A percentile compares a stretch with the other conserved stretches of the same genome.
phyloP scores from a whole-genome alignment of 2,888 invertebrate species.

The Epirrhoe alternata region DNA sequence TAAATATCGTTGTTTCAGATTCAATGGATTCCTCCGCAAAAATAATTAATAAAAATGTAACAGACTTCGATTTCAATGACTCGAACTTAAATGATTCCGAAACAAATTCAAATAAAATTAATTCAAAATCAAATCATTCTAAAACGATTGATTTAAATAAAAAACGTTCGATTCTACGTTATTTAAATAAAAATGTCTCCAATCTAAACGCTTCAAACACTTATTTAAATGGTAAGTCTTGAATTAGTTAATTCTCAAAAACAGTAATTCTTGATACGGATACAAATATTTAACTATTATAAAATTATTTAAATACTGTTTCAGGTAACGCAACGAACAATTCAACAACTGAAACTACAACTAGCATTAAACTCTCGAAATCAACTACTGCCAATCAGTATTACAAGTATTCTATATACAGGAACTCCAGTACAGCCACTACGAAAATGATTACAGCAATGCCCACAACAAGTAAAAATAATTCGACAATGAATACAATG shows the following conservation, averaged over 20 bases:
- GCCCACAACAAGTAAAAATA: not conserved
- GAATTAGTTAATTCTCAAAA: not conserved
- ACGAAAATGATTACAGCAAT: not conserved
- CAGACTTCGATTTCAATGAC: slow-evolving; percentile 1
- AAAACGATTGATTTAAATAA: not conserved
- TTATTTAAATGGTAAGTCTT: not conserved
- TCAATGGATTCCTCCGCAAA: slow-evolving; percentile 2
- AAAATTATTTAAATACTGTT: not conserved
- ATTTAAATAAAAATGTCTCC: not conserved
- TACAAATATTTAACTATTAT: not conserved
- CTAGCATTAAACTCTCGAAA: not conserved
- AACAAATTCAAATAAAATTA: not conserved
- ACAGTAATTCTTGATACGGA: too few species aligned
- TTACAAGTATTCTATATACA: slow-evolving; percentile 6
- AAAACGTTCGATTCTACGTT: not conserved
- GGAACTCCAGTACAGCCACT: not conserved
- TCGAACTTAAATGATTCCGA: not conserved
- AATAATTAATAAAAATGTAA: slow-evolving; percentile 4
- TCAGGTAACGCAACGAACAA: slow-evolving; percentile 4
- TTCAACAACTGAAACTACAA: not conserved
- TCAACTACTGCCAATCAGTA: not conserved
- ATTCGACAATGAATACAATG: slow-evolving; percentile 1
- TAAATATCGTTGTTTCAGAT: not conserved
- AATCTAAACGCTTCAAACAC: not conserved
- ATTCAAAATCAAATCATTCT: not conserved